These are phyloP conservation scores for Saimiri boliviensis DNA, from an alignment of 2,113 vertebrate species.

Conservation along the genomic window DNA sequence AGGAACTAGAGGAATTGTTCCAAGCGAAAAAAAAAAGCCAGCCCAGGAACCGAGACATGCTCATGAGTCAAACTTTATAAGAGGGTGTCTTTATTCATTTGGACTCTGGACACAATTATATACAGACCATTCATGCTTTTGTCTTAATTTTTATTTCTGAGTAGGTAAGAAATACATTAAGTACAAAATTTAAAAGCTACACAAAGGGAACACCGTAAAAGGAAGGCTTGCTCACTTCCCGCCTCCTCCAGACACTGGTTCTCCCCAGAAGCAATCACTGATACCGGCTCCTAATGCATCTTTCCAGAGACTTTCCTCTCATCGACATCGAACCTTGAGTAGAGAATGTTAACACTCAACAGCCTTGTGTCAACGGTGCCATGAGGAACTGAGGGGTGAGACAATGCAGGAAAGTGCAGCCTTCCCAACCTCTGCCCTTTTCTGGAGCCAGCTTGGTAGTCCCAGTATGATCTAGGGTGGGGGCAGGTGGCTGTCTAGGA, in stretches of 20 bases:
- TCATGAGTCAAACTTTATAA: neutral
- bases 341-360: neutral
- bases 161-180: neutral
- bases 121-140: neutral
- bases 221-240: neutral
- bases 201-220: neutral
- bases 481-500: neutral
- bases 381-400: neutral
- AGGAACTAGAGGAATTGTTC: neutral
- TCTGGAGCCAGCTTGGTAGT: neutral
- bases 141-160: constrained; percentile 22
- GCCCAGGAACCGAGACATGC: neutral
- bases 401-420: neutral
- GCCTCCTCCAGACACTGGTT: neutral
- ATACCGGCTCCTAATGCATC: neutral
- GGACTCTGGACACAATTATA: neutral
- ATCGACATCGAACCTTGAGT: neutral
- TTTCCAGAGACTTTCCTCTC: neutral
- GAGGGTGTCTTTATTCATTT: neutral
- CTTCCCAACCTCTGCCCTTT: neutral
- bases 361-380: neutral
- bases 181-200: neutral
- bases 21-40: neutral
- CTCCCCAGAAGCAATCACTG: neutral
- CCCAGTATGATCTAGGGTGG: neutral